A percentile compares a stretch with the other conserved stretches of the same genome.
Evolutionary conservation across 2,797 vertebrate species (phyloP).

Genomic region (Paedocypris micromegethes): DNA sequence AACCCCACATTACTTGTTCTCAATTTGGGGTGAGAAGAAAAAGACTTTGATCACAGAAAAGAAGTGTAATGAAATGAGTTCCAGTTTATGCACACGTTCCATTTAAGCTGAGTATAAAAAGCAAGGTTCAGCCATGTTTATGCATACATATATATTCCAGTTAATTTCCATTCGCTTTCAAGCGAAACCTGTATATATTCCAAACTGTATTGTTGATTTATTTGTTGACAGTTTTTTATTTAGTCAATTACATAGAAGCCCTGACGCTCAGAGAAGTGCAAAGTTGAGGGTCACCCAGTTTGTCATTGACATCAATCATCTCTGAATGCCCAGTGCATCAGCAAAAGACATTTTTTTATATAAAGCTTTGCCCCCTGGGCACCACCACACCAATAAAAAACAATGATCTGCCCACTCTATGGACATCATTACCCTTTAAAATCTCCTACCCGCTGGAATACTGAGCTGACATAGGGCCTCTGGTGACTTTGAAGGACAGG

Average conservation of each 20-base stretch:
- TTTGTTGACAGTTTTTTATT: conserved; percentile 28
- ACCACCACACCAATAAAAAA: conserved; percentile 9
- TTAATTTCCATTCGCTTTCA: too few species aligned
- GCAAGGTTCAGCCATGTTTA: too few species aligned
- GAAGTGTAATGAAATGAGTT: too few species aligned
- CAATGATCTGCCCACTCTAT: conserved; percentile 18
- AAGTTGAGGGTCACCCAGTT: conserved; percentile 30
- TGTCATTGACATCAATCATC: conserved; percentile 37
- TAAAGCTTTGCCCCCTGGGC: conserved; percentile 19
- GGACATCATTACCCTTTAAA: conserved; percentile 26
- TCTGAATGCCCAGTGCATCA: conserved; percentile 13
- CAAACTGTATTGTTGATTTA: conserved; percentile 13
- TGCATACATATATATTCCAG: too few species aligned
- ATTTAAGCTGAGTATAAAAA: too few species aligned
- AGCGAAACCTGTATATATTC: neutral
- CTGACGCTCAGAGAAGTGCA: conserved; percentile 21
- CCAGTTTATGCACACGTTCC: too few species aligned
- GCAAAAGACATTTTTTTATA: conserved; percentile 22
- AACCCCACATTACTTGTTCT: too few species aligned
- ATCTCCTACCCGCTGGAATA: conserved; percentile 4
- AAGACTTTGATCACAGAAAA: too few species aligned
- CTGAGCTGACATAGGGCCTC: conserved; percentile 14
- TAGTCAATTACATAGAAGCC: conserved; percentile 27
- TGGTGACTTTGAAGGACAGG: conserved; percentile 29
- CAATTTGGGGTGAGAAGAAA: too few species aligned